phyloP scores from a whole-genome alignment of 2,888 invertebrate species.

The Caenorhabditis wallacei region DNA sequence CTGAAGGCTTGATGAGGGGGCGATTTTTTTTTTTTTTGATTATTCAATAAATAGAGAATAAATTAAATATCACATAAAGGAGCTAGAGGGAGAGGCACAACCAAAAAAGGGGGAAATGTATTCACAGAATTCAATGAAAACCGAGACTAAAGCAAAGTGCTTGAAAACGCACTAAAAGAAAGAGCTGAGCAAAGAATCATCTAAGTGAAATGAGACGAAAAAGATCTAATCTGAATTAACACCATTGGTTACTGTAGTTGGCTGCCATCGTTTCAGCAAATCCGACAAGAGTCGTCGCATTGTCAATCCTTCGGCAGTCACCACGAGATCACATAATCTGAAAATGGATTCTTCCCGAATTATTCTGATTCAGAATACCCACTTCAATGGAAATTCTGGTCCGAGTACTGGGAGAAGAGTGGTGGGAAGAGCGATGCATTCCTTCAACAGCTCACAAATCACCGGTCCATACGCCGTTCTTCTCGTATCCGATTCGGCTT shows the following conservation, averaged over 20 bases:
- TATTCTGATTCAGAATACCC: not conserved
- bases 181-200: slow-evolving; percentile 1
- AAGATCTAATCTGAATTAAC: slow-evolving; percentile 1
- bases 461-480: slow-evolving; percentile 69
- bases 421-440: slow-evolving; percentile 65
- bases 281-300: slow-evolving; percentile 62
- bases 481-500: slow-evolving; percentile 66
- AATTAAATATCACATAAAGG: slow-evolving; percentile 4
- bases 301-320: slow-evolving; percentile 67
- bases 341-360: not conserved
- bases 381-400: slow-evolving; percentile 65
- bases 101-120: not conserved
- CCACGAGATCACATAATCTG: slow-evolving; percentile 71
- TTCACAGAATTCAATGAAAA: slow-evolving; percentile 8
- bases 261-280: slow-evolving; percentile 44
- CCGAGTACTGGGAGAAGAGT: slow-evolving; percentile 68
- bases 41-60: not conserved
- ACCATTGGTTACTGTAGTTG: slow-evolving; percentile 11
- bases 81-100: not conserved
- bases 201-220: not conserved
- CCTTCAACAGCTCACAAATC: slow-evolving; percentile 67
- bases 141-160: slow-evolving; percentile 4
- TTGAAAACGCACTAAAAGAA: not conserved
- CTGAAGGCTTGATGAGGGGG: too few relatives aligned
- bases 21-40: slow-evolving; percentile 2